Conservation (phyloP, 2,888 invertebrate species). For the Drosophila mimica region DNA sequence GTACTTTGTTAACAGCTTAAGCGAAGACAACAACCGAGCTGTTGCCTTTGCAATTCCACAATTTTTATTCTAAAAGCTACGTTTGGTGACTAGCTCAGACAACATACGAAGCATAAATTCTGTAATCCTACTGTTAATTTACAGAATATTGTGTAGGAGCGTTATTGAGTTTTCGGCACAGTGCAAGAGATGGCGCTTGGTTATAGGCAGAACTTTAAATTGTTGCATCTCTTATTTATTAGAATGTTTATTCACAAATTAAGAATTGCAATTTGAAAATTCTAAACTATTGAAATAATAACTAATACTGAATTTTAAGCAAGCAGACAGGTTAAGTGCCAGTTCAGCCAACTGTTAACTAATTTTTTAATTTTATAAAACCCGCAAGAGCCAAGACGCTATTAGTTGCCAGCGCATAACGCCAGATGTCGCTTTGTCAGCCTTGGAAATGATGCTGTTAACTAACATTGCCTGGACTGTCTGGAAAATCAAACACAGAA, state of each 20-base stretch:
- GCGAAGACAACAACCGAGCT: background rate
- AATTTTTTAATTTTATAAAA: background rate
- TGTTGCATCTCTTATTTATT: background rate
- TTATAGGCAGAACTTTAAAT: background rate
- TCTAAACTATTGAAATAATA: background rate
- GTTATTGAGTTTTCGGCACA: background rate
- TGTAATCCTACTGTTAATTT: background rate
- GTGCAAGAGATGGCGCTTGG: slow-evolving; percentile 3
- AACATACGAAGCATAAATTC: background rate
- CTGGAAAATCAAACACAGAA: background rate
- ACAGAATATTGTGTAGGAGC: background rate
- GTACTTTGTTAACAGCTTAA: background rate
- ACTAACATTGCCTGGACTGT: background rate
- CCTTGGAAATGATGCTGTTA: background rate
- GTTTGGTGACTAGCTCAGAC: background rate
- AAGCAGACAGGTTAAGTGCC: background rate
- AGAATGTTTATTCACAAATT: background rate
- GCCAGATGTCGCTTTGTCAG: slow-evolving; percentile 26
- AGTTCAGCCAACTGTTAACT: background rate
- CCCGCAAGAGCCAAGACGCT: no score
- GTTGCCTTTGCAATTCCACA: background rate
- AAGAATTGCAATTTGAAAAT: background rate
- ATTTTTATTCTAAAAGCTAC: background rate
- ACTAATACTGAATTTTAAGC: background rate
- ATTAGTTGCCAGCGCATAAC: background rate